A percentile compares a stretch with the other conserved stretches of the same genome.
phyloP scores from a whole-genome alignment of 2,797 vertebrate genomes.

The Hipposideros larvatus region DNA sequence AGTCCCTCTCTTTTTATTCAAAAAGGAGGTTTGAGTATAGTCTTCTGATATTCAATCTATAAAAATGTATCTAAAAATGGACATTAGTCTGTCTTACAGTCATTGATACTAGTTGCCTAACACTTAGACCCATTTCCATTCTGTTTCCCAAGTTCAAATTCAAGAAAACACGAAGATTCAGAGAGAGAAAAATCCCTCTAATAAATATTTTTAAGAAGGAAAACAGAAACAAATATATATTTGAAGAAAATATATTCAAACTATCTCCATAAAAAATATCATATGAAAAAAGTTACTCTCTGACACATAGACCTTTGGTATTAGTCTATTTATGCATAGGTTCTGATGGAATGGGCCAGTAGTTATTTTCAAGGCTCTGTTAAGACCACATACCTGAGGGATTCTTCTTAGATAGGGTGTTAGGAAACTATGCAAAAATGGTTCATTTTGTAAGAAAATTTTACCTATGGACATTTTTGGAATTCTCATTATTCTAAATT shows the following conservation, averaged over 20 bases:
- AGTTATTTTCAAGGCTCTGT: not conserved
- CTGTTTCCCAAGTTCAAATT: not conserved
- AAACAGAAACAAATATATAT: slow-evolving; percentile 1
- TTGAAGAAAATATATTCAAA: slow-evolving; percentile 1
- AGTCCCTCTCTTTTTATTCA: not conserved
- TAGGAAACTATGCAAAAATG: not conserved
- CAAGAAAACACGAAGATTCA: not conserved
- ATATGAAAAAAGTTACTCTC: not conserved
- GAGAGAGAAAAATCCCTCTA: not conserved
- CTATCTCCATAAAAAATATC: not conserved
- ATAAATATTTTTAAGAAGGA: slow-evolving; percentile 1
- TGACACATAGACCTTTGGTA: not conserved
- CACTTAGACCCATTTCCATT: not conserved
- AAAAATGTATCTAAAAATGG: not conserved
- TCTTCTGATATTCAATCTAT: not conserved
- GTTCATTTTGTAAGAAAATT: slow-evolving; percentile 2
- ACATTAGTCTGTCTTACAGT: not conserved
- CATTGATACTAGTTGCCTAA: not conserved
- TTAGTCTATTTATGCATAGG: not conserved
- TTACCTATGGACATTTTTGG: not conserved
- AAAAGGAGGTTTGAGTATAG: slow-evolving; percentile 44
- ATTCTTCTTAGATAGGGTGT: not conserved
- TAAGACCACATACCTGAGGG: not conserved
- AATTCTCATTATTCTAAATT: slow-evolving; percentile 13
- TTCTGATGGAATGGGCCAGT: not conserved